phyloP scores from a whole-genome alignment of 2,888 invertebrate genomes.

The Coelopa pilipes region DNA sequence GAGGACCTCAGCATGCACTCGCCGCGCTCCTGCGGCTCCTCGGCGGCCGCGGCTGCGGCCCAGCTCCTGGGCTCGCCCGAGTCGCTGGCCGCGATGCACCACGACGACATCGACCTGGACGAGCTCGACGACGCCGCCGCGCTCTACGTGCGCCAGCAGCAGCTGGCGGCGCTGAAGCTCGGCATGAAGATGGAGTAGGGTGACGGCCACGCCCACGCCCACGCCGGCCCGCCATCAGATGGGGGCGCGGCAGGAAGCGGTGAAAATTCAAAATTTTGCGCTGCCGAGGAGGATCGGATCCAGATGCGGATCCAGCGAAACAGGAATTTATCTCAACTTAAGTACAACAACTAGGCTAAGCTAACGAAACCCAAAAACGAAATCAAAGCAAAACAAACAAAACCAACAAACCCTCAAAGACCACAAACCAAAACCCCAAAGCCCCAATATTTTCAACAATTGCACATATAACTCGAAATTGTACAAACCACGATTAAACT shows the following conservation, averaged over 20 bases:
- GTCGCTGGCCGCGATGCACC: slow-evolving; percentile 46
- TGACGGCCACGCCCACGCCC: too few species aligned
- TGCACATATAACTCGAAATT: slow-evolving; percentile 31
- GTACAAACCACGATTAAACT: slow-evolving; percentile 28
- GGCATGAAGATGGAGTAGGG: slow-evolving; percentile 46
- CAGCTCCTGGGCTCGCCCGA: background rate
- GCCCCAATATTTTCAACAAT: slow-evolving; percentile 25
- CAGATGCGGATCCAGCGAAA: slow-evolving; percentile 34
- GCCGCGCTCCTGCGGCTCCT: slow-evolving; percentile 49
- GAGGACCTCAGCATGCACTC: slow-evolving; percentile 85
- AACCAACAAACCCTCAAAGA: too few species aligned
- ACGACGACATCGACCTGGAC: slow-evolving; percentile 70
- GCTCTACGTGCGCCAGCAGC: slow-evolving; percentile 68
- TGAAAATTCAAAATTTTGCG: slow-evolving; percentile 38
- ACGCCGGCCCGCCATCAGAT: slow-evolving; percentile 17
- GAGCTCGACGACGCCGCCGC: slow-evolving; percentile 70
- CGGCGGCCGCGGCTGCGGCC: background rate
- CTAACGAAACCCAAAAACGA: slow-evolving; percentile 20
- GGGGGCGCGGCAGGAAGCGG: background rate
- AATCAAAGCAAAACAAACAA: slow-evolving; percentile 20
- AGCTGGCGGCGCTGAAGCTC: slow-evolving; percentile 42
- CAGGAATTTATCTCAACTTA: slow-evolving; percentile 46
- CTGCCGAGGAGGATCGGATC: background rate
- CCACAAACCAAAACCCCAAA: slow-evolving; percentile 32
- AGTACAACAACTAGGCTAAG: slow-evolving; percentile 47